A percentile compares a stretch with the other conserved stretches of the same genome.
Conservation (phyloP, 2,888 invertebrate genomes). For the Priocnemis perturbator region DNA sequence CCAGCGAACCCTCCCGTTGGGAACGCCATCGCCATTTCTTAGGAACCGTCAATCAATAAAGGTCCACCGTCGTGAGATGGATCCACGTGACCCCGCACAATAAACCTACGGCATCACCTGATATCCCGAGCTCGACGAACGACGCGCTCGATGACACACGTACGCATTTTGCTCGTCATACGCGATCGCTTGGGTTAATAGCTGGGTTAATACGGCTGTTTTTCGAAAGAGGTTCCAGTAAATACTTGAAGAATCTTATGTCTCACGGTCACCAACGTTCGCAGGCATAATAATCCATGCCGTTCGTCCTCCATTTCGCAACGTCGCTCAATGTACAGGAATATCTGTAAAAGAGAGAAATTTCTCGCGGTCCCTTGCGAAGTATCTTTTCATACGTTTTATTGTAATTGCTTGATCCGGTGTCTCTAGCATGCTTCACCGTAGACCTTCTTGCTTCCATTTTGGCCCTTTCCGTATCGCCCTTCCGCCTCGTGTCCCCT, state of each 20-base stretch:
- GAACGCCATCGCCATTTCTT: slow-evolving; percentile 43
- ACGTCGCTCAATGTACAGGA: not conserved
- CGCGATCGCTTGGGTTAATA: not conserved
- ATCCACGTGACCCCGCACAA: slow-evolving; percentile 36
- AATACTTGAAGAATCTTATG: too few species aligned
- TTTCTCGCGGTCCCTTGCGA: not conserved
- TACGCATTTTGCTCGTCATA: not conserved
- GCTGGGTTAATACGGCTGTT: too few species aligned
- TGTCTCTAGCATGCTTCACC: not conserved
- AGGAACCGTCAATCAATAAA: slow-evolving; percentile 53
- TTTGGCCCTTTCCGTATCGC: slow-evolving; percentile 10
- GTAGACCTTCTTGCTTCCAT: not conserved
- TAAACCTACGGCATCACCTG: slow-evolving; percentile 37
- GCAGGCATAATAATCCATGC: too few species aligned
- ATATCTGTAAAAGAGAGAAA: too few species aligned
- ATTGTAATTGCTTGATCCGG: not conserved
- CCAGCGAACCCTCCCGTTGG: slow-evolving; percentile 33
- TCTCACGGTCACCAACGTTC: too few species aligned
- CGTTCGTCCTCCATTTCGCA: too few species aligned
- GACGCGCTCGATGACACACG: too few species aligned
- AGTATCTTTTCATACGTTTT: not conserved
- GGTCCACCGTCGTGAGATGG: slow-evolving; percentile 16
- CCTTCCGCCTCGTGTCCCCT: slow-evolving; percentile 50
- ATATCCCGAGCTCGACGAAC: not conserved
- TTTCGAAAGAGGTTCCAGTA: too few species aligned